These are phyloP conservation scores for Rosalia funebris DNA, from an alignment of 2,888 invertebrate genomes.

Conservation along the genomic window DNA sequence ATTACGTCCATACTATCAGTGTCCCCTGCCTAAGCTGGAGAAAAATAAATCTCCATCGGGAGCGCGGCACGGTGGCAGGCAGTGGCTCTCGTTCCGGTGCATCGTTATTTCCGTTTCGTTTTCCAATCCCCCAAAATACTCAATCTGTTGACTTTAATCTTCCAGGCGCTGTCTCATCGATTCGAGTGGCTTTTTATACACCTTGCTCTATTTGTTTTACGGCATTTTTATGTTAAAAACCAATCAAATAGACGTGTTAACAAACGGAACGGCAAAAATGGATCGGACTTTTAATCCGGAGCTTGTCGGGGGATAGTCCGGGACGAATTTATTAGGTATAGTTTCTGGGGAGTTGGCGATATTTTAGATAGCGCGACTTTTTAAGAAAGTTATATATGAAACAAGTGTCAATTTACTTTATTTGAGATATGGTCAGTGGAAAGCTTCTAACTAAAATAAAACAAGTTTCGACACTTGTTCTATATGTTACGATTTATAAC, in stretches of 20 bases:
- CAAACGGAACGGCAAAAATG: not conserved
- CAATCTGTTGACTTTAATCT: constrained; percentile 59
- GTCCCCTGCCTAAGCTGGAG: constrained; percentile 33
- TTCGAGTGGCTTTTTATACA: constrained; percentile 52
- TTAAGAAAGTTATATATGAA: too few species aligned
- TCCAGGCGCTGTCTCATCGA: constrained; percentile 54
- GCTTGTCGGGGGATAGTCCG: not conserved
- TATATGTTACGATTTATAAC: too few species aligned
- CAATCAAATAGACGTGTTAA: constrained; percentile 4
- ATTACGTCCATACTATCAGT: constrained; percentile 13
- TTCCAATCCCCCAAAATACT: constrained; percentile 56
- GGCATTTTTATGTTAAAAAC: constrained; percentile 45
- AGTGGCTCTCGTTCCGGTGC: constrained; percentile 52
- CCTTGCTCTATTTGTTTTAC: constrained; percentile 51
- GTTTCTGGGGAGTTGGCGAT: not conserved
- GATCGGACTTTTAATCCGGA: constrained; percentile 6
- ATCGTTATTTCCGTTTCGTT: constrained; percentile 57
- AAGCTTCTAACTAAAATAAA: too few species aligned
- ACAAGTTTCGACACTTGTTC: too few species aligned
- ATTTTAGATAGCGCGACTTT: too few species aligned
- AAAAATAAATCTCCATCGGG: constrained; percentile 52
- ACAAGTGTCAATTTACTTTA: too few species aligned
- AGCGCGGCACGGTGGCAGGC: constrained; percentile 47
- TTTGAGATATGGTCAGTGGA: too few species aligned
- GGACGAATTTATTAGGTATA: constrained; percentile 1